phyloP scores from a whole-genome alignment of 2,797 vertebrate genomes.

The Loriculus beryllinus region DNA sequence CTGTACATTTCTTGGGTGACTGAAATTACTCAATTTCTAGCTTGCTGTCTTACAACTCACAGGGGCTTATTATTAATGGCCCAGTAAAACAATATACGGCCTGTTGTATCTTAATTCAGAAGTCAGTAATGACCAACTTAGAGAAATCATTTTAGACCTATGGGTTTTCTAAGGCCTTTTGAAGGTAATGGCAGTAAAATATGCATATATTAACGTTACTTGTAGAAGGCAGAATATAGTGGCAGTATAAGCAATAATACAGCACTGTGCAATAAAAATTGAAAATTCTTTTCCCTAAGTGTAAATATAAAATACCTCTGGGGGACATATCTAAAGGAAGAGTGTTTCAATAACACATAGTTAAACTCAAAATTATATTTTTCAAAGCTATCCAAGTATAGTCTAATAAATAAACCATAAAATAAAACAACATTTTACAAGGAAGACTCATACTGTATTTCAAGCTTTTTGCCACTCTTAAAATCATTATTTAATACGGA shows the following conservation, averaged over 20 bases:
- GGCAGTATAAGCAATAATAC: constrained; percentile 62
- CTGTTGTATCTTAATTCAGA: constrained; percentile 67
- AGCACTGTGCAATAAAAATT: constrained; percentile 59
- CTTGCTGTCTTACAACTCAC: constrained; percentile 52
- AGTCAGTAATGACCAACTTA: constrained; percentile 59
- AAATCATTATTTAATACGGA: constrained; percentile 72
- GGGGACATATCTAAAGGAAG: constrained; percentile 66
- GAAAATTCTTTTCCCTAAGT: constrained; percentile 64
- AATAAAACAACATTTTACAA: constrained; percentile 71
- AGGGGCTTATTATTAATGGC: constrained; percentile 64
- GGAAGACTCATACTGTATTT: constrained; percentile 62
- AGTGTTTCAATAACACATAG: constrained; percentile 66
- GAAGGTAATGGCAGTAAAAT: constrained; percentile 68
- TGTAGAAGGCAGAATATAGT: constrained; percentile 57
- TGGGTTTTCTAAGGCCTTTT: constrained; percentile 63
- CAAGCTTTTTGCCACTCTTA: constrained; percentile 68
- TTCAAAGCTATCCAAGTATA: constrained; percentile 60
- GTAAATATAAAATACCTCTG: constrained; percentile 71
- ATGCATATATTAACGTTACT: constrained; percentile 66
- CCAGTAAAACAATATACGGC: constrained; percentile 68
- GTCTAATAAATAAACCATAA: constrained; percentile 75
- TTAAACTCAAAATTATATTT: constrained; percentile 73
- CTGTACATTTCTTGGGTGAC: constrained; percentile 49
- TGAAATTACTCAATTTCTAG: constrained; percentile 22
- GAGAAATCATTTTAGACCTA: constrained; percentile 56